Conservation (phyloP, 2,888 invertebrate genomes). For the Rhimphoctona megacephalus region DNA sequence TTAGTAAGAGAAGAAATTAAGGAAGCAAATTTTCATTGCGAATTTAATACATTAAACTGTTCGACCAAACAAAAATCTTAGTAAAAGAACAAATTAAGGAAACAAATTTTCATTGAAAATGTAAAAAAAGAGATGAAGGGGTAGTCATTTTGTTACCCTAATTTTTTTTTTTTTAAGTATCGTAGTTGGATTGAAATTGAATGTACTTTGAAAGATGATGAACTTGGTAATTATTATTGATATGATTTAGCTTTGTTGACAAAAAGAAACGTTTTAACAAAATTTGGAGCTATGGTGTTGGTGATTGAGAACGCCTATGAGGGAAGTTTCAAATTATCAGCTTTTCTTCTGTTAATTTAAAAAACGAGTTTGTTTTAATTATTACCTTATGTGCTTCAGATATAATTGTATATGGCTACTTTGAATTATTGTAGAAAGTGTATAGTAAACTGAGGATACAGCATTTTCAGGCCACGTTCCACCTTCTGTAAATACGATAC, state of each 20-base stretch:
- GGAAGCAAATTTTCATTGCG: neutral
- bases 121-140: no score
- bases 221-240: neutral
- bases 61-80: neutral
- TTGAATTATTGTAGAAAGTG: conserved; percentile 59
- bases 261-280: neutral
- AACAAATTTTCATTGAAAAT: neutral
- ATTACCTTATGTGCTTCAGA: conserved; percentile 63
- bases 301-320: no score
- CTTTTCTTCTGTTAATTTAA: neutral
- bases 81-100: neutral
- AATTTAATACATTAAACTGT: conserved; percentile 1
- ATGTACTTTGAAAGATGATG: neutral
- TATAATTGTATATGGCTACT: conserved; percentile 64
- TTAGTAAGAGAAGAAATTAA: neutral
- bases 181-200: neutral
- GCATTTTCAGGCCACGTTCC: conserved; percentile 65
- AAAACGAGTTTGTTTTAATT: neutral
- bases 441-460: conserved; percentile 59
- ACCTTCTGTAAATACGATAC: conserved; percentile 40
- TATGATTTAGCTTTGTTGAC: neutral
- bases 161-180: neutral
- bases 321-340: neutral
- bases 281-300: no score
- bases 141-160: neutral